A percentile compares a stretch with the other conserved stretches of the same genome.
Conservation (phyloP, 2,797 vertebrate species). For the Myotis daubentonii region DNA sequence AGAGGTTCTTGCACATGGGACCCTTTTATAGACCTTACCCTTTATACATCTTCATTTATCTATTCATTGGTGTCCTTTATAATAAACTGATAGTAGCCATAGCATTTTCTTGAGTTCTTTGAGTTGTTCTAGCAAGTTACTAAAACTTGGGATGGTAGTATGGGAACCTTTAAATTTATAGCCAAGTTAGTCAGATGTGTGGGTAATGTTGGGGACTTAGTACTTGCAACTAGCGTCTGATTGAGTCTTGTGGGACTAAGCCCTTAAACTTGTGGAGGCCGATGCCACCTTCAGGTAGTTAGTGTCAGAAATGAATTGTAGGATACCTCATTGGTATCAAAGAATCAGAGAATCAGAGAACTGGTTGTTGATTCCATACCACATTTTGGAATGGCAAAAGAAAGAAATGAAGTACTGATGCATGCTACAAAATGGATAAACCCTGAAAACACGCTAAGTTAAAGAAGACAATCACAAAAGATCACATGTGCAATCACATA, state of each 20-base stretch:
- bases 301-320: neutral
- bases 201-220: neutral
- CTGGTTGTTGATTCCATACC: neutral
- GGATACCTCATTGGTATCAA: neutral
- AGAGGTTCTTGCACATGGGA: neutral
- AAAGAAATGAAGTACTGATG: neutral
- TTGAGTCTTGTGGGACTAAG: neutral
- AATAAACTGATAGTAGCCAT: neutral
- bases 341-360: neutral
- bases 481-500: neutral
- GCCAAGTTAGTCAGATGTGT: neutral
- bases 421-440: neutral
- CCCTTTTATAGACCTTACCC: neutral
- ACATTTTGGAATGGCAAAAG: neutral
- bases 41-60: neutral
- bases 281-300: neutral
- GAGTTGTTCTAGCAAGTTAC: neutral
- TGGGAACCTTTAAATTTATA: neutral
- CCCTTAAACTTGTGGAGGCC: neutral
- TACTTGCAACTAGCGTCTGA: neutral
- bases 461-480: neutral
- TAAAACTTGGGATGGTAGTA: neutral
- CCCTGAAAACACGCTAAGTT: neutral
- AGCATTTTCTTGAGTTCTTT: slow-evolving; percentile 8
- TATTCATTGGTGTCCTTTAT: neutral